Evolutionary conservation across 2,797 vertebrate species (phyloP), one percentile per base, ranked within the genome.

Genomic region (Cryptoblepharus egeriae): DNA sequence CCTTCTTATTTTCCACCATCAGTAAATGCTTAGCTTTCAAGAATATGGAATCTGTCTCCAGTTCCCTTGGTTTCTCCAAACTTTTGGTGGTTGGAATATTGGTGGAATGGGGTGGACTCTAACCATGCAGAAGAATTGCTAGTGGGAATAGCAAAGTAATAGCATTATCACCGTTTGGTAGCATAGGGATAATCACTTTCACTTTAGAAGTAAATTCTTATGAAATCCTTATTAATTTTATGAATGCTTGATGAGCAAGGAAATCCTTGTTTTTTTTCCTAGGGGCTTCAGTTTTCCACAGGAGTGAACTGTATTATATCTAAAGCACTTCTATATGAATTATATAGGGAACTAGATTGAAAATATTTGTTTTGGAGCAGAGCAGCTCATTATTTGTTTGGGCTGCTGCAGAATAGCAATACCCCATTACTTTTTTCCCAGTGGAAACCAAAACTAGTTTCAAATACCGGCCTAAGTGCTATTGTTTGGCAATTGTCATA

Each of bases 381-480:
- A n/a, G n/a, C n/a, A n/a, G n/a, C n/a, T n/a, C 57, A 2, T 20
- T 45, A 24, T 37, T 3, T 57, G 61, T 32, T 37, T 55, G 28
- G 18, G 45, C 45, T 0, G 0, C 57, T 0, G 0, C 13, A 70
- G 63, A 74, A 49, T 49, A 13, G n/a, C 45, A 49, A 49, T 18
- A 6, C 0, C 26, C 75, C 65, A 37, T 89, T 87, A 85, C 84
- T 85, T 65, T 67, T 73, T 74, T 0, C 0, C 75, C 83, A 88
- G 39, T 92, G 81, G 26, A 78, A 71, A 85, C 63, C 61, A 84
- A 39, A 68, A 87, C 90, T 79, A 70, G 68, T 70, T 85, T 83
- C 70, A 85, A 84, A 65, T 20, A 0, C 71, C 69, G 79, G 45
- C 1, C 16, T 5, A 35, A 52, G 26, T 79, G n/a, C 1, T 2